phyloP scores from a whole-genome alignment of 2,888 invertebrate species.

The Dryomyza anilis region DNA sequence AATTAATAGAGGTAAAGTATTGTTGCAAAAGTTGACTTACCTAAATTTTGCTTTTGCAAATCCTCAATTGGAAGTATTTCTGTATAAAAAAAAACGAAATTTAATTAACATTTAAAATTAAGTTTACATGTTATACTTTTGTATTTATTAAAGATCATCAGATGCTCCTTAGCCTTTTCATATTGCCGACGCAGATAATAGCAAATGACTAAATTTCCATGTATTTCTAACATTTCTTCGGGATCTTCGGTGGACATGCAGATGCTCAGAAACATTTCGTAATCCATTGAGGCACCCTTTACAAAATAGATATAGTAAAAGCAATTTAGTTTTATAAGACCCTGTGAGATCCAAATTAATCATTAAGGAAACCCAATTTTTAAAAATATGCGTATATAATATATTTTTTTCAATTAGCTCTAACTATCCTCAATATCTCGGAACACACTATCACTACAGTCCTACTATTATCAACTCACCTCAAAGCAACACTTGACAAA shows the following conservation, averaged over 20 bases:
- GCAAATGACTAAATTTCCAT: constrained; percentile 31
- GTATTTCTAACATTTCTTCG: constrained; percentile 33
- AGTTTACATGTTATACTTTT: constrained; percentile 28
- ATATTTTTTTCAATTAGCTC: too few species aligned
- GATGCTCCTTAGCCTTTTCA: constrained; percentile 30
- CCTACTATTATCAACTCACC: constrained; percentile 23
- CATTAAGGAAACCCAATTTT: too few species aligned
- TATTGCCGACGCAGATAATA: constrained; percentile 34
- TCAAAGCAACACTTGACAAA: constrained; percentile 30
- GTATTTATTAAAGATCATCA: constrained; percentile 30
- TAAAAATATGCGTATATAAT: too few species aligned
- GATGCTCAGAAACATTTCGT: constrained; percentile 35
- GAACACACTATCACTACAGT: background rate
- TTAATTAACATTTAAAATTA: background rate
- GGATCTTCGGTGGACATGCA: constrained; percentile 6
- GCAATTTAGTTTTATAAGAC: too few species aligned
- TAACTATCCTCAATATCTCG: background rate
- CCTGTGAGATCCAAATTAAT: too few species aligned
- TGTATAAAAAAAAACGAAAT: constrained; percentile 1
- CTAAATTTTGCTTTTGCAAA: constrained; percentile 25
- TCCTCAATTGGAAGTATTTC: constrained; percentile 26
- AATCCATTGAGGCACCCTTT: constrained; percentile 34
- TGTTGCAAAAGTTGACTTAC: constrained; percentile 30
- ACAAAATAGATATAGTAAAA: background rate
- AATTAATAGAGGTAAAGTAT: too few species aligned